Conservation (phyloP, 1,140 invertebrate genomes). For the Pteromalus puparum region DNA sequence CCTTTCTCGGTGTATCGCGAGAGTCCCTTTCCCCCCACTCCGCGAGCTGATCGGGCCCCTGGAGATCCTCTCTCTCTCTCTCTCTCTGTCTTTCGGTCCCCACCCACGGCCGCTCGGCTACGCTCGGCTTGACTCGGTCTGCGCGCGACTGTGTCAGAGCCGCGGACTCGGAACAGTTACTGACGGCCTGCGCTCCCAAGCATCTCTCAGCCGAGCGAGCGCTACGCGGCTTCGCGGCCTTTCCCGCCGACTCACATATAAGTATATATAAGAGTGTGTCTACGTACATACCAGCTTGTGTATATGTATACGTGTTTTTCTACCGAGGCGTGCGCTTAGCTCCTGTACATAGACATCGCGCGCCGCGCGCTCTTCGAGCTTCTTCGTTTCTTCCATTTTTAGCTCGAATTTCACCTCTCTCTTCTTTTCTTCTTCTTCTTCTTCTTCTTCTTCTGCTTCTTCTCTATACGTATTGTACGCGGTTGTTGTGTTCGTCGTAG, state of each 20-base stretch:
- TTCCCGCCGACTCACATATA: slow-evolving; percentile 7
- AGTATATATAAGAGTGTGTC: slow-evolving; percentile 3
- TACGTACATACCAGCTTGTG: not conserved
- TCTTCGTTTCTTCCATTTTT: not conserved
- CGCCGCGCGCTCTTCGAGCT: not conserved
- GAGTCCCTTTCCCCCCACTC: slow-evolving; percentile 33
- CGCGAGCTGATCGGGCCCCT: slow-evolving; percentile 57
- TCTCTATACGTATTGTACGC: not conserved
- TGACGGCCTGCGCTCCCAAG: slow-evolving; percentile 62
- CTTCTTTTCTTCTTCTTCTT: not conserved
- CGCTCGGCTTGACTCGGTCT: slow-evolving; percentile 48
- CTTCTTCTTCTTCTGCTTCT: not conserved
- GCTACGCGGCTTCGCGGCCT: slow-evolving; percentile 50
- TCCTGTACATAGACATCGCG: not conserved
- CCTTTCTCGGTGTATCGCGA: slow-evolving; percentile 39
- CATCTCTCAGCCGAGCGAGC: slow-evolving; percentile 21
- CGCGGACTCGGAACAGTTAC: slow-evolving; percentile 71
- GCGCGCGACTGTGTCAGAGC: slow-evolving; percentile 63
- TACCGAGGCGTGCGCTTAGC: not conserved
- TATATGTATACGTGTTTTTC: not conserved
- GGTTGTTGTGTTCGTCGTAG: not conserved
- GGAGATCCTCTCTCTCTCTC: slow-evolving; percentile 41
- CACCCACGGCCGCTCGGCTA: slow-evolving; percentile 1
- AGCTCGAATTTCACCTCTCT: not conserved
- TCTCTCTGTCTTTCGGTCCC: slow-evolving; percentile 44